Base-by-base conservation (phyloP, 1,140 invertebrate species). In the Heliconius himera region DNA sequence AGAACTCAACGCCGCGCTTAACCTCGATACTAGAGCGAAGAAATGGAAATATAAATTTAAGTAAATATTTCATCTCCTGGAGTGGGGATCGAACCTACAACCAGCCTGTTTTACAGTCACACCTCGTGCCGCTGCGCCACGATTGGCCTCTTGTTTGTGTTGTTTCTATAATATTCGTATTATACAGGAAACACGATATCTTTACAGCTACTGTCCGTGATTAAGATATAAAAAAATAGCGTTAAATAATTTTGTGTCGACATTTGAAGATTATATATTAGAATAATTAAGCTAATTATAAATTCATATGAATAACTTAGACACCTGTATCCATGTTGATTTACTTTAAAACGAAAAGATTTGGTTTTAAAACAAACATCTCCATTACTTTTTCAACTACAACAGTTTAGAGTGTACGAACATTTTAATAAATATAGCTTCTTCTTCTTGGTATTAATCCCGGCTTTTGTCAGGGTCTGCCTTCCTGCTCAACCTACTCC, bases 121-220 rank as follows among this genome's bases (percentile, higher is more conserved):
- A 26, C 26, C 1, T 26, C 26, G 26, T 26, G 26, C 26, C 26
- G 26, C 26, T 26, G 26, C 26, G 26, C 26, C 26, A 26, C 1
- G 26, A 26, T 1, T 26, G 26, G 26, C 26, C 26, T 26, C 26
- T n/a, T n/a, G n/a, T n/a, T n/a, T n/a, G n/a, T n/a, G n/a, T 71
- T 71, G 49, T 71, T 51, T 22, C 29, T 18, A 71, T 71, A n/a
- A 71, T 70, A 49, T 76, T 76, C 46, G 33, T 70, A 76, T 76
- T 49, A 76, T 18, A 70, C 70, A 66, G 36, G 76, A 71, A 77
- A 77, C 70, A n/a, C 49, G 46, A 77, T 70, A 76, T 49, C 74
- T 70, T 76, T 38, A 76, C 20, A 22, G 49, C 36, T 70, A 76
- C n/a, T 76, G 38, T 49, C 0, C 60, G 36, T n/a, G n/a, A 70